Base-by-base conservation (phyloP, 2,113 vertebrate genomes). In the Eudorcas thomsonii region DNA sequence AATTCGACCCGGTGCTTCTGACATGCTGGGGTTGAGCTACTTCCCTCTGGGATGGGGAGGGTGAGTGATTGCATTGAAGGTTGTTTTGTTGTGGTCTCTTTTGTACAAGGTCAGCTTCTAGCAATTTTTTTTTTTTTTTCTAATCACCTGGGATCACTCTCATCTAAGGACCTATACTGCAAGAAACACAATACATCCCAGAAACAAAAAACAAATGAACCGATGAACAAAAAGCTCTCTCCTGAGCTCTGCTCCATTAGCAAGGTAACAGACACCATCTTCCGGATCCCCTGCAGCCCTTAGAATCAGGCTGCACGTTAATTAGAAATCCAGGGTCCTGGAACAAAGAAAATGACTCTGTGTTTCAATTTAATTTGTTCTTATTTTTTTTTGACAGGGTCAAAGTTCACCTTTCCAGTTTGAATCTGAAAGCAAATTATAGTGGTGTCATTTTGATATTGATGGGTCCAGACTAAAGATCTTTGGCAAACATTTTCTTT, bases 301-400 rank as follows among this genome's bases (percentile, higher is more conserved):
- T 6, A 0, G 86, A 91, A 78, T 30, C 2, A 1, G 21, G 45
- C 88, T 54, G 36, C 88, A 60, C 62, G 0, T 89, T 98, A 94
- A 96, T 98, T 97, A 97, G 97, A 94, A 97, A 96, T n/a, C 78
- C 52, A 88, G 94, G 74, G 94, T 71, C 74, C 83, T 86, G 78
- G 77, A 97, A 96, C 94, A 89, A 83, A 62, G 94, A 80, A 97
- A 97, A 94, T 92, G 88, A 96, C 96, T 98, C 89, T 96, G 96
- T 90, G 96, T 96, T 96, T 97, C 96, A 97, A 97, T 98, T 97
- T 97, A 97, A 97, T 98, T 97, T 97, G 95, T 97, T 98, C 97
- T 96, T 87, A 60, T 94, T 97, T 77, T 77, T 77, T 97, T 98
- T 97, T 98, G 97, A 97, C 96, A 94, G 93, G 96, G 97, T 97